Conservation (phyloP, 2,888 invertebrate species). For the Cantharis rustica region DNA sequence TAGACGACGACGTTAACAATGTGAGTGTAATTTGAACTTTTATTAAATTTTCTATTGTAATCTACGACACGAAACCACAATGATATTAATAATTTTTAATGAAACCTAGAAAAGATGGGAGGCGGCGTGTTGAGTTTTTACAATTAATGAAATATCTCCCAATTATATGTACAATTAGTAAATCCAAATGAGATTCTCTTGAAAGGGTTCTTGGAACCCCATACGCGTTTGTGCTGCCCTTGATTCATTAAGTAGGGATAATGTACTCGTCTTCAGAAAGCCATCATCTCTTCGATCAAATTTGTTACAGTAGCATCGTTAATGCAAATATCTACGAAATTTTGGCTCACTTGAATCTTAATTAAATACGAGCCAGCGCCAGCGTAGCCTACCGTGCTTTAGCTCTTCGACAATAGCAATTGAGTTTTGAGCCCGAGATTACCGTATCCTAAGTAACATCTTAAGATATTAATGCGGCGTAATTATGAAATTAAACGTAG, state of each 20-base stretch:
- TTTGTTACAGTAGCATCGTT: conserved; percentile 13
- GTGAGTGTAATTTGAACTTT: neutral
- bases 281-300: conserved; percentile 11
- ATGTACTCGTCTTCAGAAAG: conserved; percentile 6
- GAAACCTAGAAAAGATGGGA: neutral
- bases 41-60: neutral
- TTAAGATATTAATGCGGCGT: conserved; percentile 52
- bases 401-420: conserved; percentile 17
- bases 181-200: conserved; percentile 1
- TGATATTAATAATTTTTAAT: neutral
- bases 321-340: conserved; percentile 21
- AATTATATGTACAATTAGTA: neutral
- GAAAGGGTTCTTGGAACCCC: conserved; percentile 4
- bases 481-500: conserved; percentile 50
- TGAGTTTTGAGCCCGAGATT: conserved; percentile 41
- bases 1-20: neutral
- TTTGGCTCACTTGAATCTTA: conserved; percentile 28
- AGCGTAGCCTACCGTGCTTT: neutral
- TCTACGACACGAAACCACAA: neutral
- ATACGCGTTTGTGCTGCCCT: conserved; percentile 8
- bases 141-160: neutral
- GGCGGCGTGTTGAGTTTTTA: neutral
- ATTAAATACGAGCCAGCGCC: conserved; percentile 25
- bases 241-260: conserved; percentile 10
- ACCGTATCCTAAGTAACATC: conserved; percentile 51